Base-by-base conservation (phyloP, 2,888 invertebrate species). In the Ophioninae sp. region DNA sequence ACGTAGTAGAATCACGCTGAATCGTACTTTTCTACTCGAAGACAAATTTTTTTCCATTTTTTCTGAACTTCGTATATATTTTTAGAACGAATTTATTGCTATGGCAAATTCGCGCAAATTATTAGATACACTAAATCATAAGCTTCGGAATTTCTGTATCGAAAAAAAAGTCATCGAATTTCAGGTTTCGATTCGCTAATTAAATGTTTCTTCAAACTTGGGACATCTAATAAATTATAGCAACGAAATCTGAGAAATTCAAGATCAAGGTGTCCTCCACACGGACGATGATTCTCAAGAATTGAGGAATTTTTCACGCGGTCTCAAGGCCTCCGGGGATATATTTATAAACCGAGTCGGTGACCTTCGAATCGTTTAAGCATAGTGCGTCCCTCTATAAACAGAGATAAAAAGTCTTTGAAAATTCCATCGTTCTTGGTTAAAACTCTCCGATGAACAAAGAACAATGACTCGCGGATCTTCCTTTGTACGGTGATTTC, bases 401-500 rank as follows among this genome's bases (percentile, higher is more conserved):
- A 6, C 6, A 62, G n/a, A 61, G 7, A 67, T 20, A 56, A 44
- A 13, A 17, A 59, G 41, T 21, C 20, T 21, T 21, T 20, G 0
- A 1, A 10, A 64, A 74, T 62, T 44, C 21, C 20, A 64, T 74
- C 44, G 10, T 13, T 69, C 75, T 30, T 7, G 20, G 20, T 41
- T 80, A 21, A 62, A 61, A 81, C 17, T 56, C 13, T 37, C 57
- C 23, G 10, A 6, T 1, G 56, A 59, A 74, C 70, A 70, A 81
- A 39, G 75, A 81, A 81, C 84, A 81, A 84, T 76, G 84, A 72
- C 41, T 81, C 80, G 30, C 62, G 21, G 6, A 72, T 64, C 21
- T 78, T 81, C 70, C 70, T 82, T 82, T 75, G 74, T 67, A 81
- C 62, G 20, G 59, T 37, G 17, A 39, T 70, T 80, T 30, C 68